A percentile compares a stretch with the other conserved stretches of the same genome.
Evolutionary conservation across 23 tunicate genomes (phyloP).

Genomic region (Trididemnum nubilum): DNA sequence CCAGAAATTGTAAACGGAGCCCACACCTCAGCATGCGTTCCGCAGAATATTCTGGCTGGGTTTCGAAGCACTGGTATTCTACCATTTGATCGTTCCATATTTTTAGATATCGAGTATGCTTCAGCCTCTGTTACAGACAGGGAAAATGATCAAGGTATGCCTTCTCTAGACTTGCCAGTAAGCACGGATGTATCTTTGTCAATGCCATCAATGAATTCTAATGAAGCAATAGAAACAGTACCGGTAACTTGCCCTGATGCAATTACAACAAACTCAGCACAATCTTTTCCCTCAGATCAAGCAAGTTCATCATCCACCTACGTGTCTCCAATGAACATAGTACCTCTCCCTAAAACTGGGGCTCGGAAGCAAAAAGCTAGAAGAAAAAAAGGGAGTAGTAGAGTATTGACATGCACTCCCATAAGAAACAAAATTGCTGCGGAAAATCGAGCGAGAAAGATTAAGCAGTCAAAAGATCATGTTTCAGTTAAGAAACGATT

Average conservation of each 20-base stretch:
- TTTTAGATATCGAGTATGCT: background rate
- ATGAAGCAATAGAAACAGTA: background rate
- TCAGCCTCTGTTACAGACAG: background rate
- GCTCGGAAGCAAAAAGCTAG: background rate
- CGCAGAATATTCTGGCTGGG: background rate
- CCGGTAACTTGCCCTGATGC: background rate
- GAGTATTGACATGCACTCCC: background rate
- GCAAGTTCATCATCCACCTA: background rate
- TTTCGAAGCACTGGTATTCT: conserved; percentile 6
- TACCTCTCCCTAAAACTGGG: background rate
- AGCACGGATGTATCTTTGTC: background rate
- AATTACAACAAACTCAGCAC: background rate
- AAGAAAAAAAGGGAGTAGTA: conserved; percentile 8
- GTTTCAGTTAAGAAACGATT: background rate
- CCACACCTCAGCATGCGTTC: conserved; percentile 2
- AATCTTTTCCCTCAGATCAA: background rate
- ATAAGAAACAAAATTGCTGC: background rate
- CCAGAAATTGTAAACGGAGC: conserved; percentile 9
- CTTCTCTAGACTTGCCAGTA: background rate
- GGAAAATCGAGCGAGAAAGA: background rate
- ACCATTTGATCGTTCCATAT: background rate
- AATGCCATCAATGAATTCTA: background rate
- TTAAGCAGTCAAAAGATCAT: background rate
- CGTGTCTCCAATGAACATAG: conserved; percentile 10
- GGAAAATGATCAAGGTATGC: background rate